A percentile compares a stretch with the other conserved stretches of the same genome.
These are phyloP conservation scores for Cladorhizidae sp. DNA, from an alignment of 37 sponge, comb jelly and placozoan genomes.

Conservation along the genomic window DNA sequence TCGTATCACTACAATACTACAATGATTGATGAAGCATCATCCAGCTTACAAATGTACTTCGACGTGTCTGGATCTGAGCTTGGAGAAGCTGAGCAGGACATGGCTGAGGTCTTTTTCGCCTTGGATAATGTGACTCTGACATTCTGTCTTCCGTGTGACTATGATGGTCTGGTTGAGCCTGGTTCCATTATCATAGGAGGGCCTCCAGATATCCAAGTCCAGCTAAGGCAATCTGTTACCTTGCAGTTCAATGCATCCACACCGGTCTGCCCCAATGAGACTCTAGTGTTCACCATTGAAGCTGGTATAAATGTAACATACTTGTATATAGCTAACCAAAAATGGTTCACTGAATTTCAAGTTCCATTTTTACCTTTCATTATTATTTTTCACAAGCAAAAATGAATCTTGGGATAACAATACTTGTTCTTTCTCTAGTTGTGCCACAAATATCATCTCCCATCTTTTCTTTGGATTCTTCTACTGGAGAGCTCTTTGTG, in stretches of 20 bases:
- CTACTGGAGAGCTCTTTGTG: slow-evolving; percentile 30
- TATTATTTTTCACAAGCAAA: background rate
- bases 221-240: background rate
- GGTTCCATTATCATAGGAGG: slow-evolving; percentile 18
- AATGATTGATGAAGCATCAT: background rate
- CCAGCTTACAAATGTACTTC: background rate
- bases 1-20: background rate
- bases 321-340: too few relatives aligned
- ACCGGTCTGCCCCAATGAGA: slow-evolving; percentile 40
- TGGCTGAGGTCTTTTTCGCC: slow-evolving; percentile 8
- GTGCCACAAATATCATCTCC: slow-evolving; percentile 12
- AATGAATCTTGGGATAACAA: background rate
- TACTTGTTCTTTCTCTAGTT: slow-evolving; percentile 14
- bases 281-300: slow-evolving; percentile 38
- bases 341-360: too few relatives aligned
- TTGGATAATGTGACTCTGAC: slow-evolving; percentile 50
- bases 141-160: slow-evolving; percentile 67
- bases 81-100: slow-evolving; percentile 30
- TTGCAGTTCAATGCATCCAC: slow-evolving; percentile 33
- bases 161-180: slow-evolving; percentile 23
- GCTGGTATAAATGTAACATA: too few relatives aligned
- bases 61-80: slow-evolving; percentile 7
- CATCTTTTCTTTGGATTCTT: slow-evolving; percentile 38
- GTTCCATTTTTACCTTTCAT: background rate
- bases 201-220: slow-evolving; percentile 5